A percentile compares a stretch with the other conserved stretches of the same genome.
Conservation (phyloP, 2,888 invertebrate genomes). For the Zygaena filipendulae region DNA sequence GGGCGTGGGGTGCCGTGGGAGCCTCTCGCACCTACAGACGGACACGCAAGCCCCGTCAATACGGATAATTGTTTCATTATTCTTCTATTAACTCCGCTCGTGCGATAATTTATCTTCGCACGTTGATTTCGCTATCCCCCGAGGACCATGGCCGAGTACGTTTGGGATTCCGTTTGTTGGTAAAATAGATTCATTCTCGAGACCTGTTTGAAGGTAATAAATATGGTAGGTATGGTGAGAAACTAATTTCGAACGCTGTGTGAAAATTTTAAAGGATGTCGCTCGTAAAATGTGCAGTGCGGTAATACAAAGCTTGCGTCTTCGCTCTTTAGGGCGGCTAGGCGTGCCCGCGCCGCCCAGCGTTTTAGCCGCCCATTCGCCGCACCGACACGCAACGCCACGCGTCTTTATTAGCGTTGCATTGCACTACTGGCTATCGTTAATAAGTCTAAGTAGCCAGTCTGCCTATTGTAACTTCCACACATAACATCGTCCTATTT, state of each 20-base stretch:
- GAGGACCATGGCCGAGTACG: too few relatives aligned
- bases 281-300: slow-evolving; percentile 41
- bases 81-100: slow-evolving; percentile 62
- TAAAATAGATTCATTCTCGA: too few relatives aligned
- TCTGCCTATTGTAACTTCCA: too few relatives aligned
- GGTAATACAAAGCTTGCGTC: slow-evolving; percentile 38
- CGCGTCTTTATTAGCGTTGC: slow-evolving; percentile 53
- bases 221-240: too few relatives aligned
- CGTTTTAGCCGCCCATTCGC: slow-evolving; percentile 38
- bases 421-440: too few relatives aligned
- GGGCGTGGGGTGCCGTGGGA: slow-evolving; percentile 29
- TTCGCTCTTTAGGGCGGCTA: slow-evolving; percentile 34
- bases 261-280: slow-evolving; percentile 28
- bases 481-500: too few relatives aligned
- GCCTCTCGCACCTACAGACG: slow-evolving; percentile 31
- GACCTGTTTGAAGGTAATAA: too few relatives aligned
- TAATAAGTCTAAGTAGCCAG: too few relatives aligned
- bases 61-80: slow-evolving; percentile 65
- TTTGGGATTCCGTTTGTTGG: too few relatives aligned
- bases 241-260: slow-evolving; percentile 39
- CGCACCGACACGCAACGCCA: slow-evolving; percentile 34
- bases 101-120: slow-evolving; percentile 40
- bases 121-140: too few relatives aligned
- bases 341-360: slow-evolving; percentile 54
- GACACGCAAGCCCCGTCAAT: slow-evolving; percentile 54